Evolutionary conservation across 2,113 vertebrate genomes (phyloP), one percentile per base, ranked within the genome.

Genomic region (Leucoraja erinaceus): DNA sequence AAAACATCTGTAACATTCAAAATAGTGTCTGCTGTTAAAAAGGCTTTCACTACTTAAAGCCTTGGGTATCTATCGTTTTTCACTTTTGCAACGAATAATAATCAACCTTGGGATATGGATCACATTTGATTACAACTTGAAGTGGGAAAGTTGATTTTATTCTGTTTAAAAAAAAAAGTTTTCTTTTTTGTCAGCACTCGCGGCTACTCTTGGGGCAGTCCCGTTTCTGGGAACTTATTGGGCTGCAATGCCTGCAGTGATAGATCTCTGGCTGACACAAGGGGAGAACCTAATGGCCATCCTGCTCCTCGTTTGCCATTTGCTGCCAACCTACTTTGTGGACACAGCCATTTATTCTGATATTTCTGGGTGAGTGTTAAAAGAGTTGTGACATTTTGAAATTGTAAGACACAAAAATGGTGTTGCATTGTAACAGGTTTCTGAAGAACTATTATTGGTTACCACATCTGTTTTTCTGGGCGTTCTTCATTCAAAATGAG

Each of bases 341-440:
- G 99, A 99, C 93, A 99, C 99, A 38, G 98, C 99, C 18, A 99
- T 99, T 95, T 99, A 99, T 95, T 99, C 98, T 0, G 99, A 99
- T 95, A 99, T 99, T 95, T 99, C 99, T 31, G 99, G 99, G 99
- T 99, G 95, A 94, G 97, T 95, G 93, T 92, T 20, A 33, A 11
- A 25, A 1, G 22, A 63, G n/a, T 6, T 63, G 14, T 88, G n/a
- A 63, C 20, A 28, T 8, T 59, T 84, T 84, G 54, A 84, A 84
- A 59, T 84, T 84, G 56, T 59, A 59, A 63, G n/a, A 61, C 56
- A n/a, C 56, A 86, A 84, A 84, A 59, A 61, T 81, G 18, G 54
- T 83, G 22, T 83, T 1, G 20, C 38, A 56, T 56, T 25, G 38
- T 56, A 83, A 56, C 20, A 33, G 75, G 47, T 83, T 56, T 56